Evolutionary conservation across 2,113 vertebrate genomes (phyloP), one percentile per base, ranked within the genome.

Genomic region (Megaceryle torquata): DNA sequence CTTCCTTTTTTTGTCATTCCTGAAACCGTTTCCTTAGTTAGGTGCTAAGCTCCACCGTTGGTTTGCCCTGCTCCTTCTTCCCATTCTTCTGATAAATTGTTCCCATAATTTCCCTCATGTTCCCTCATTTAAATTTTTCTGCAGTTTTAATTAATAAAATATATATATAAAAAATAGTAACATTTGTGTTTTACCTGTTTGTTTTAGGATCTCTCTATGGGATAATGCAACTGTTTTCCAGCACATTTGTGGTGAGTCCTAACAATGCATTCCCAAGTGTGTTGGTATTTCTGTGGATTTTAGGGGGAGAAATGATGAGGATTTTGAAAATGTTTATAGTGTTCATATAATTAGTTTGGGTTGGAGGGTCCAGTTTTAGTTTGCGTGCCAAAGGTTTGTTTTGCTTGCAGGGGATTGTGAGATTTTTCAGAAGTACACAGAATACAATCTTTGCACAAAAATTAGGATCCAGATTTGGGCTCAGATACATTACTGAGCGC

Each of bases 181-280:
- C 29, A 11, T 31, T 53, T 5, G 2, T 84, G 8, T 79, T 86
- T 92, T 68, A 46, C 25, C 29, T 91, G 5, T 87, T 91, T 86
- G 41, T 97, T 98, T 68, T 97, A 99, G 99, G 99, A 53, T 99
- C 99, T 78, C 98, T 99, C 4, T 99, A 99, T 90, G 99, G 99
- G 72, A 67, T 99, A 80, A 97, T 99, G 90, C 99, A 99, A 88
- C 97, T 99, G 9, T 99, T 99, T 98, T 99, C 99, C 60, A 99
- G 99, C 95, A 99, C 99, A 5, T 26, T 99, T 93, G 98, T 99
- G 97, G 99, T 99, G 98, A 99, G 99, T 98, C 85, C 33, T 88
- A 67, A 33, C n/a, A 22, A 7, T 54, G 11, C 1, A 0, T 88
- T 79, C 54, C 17, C 56, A 28, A 53, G 19, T 50, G 25, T 12